Base-by-base conservation (phyloP, 2,888 invertebrate species). In the Artemia sinica region DNA sequence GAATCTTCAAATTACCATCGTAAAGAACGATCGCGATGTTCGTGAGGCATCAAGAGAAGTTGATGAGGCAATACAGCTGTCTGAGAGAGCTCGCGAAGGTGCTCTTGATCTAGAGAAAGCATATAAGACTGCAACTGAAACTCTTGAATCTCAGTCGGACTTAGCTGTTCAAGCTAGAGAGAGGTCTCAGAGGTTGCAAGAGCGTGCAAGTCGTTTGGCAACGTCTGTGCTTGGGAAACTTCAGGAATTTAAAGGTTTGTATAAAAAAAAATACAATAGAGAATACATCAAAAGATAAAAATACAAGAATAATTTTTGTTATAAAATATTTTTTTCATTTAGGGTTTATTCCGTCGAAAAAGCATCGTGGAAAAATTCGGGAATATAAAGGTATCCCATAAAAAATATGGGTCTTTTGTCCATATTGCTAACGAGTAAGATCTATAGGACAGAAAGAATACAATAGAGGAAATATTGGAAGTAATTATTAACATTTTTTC, bases 1-100 rank as follows among this genome's bases (percentile, higher is more conserved):
- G 71, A 84, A 85, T 69, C 80, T 95, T 63, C 87, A 90, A 76
- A 86, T 86, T 73, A 86, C 88, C 75, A 88, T 89, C 71, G 82
- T 87, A 5, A 87, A 86, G 76, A 93, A 92, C 76, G 87, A 88
- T 74, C 84, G 86, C 70, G 87, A 87, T 69, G 87, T 93, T 9
- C 84, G 86, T 73, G 86, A 88, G 76, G 90, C 93, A 1, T 85
- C 86, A 75, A 83, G 85, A 72, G 87, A 88, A 77, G 86, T 88
- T 0, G 82, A 83, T 68, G 84, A 84, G 72, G 89, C 92, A 4
- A 83, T 85, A 1, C 82, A 83, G 67, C 84, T 87, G 68, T 87
- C 90, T 0, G 84, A 84, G 70, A 82, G 81, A 50, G 87, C 89
- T 0, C 83, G 84, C 71, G 83, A 84, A 68, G 83, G 85, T 73